Evolutionary conservation across 1,140 invertebrate species (phyloP).

Genomic region (Thereuonema tuberculata): DNA sequence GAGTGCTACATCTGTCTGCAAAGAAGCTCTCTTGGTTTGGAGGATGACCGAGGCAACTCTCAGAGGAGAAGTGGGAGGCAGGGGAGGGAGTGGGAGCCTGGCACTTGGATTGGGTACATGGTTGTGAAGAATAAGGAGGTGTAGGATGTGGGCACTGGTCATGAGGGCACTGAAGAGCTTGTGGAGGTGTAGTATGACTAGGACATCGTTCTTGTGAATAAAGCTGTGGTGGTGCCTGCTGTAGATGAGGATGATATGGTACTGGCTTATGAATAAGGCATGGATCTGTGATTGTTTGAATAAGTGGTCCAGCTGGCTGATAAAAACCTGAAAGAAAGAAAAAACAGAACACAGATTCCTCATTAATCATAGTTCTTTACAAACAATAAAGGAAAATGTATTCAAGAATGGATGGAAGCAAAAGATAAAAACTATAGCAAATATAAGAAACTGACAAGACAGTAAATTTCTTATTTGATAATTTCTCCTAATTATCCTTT

Average conservation of each 20-base stretch:
- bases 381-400: too few relatives aligned
- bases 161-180: neutral
- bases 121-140: slow-evolving; percentile 6
- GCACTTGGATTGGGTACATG: slow-evolving; percentile 3
- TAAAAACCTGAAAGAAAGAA: slow-evolving; percentile 18
- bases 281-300: slow-evolving; percentile 19
- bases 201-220: neutral
- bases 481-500: too few relatives aligned
- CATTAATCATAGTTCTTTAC: too few relatives aligned
- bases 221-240: neutral
- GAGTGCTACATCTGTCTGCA: neutral
- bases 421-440: too few relatives aligned
- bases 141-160: slow-evolving; percentile 4
- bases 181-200: slow-evolving; percentile 5
- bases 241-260: slow-evolving; percentile 11
- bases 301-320: slow-evolving; percentile 21
- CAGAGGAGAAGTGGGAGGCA: neutral
- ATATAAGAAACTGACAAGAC: too few relatives aligned
- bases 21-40: neutral
- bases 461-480: too few relatives aligned
- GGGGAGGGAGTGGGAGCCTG: neutral
- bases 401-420: too few relatives aligned
- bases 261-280: slow-evolving; percentile 13
- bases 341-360: neutral
- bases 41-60: neutral